phyloP scores from a whole-genome alignment of 2,797 vertebrate genomes.

The Rallus crepitans region DNA sequence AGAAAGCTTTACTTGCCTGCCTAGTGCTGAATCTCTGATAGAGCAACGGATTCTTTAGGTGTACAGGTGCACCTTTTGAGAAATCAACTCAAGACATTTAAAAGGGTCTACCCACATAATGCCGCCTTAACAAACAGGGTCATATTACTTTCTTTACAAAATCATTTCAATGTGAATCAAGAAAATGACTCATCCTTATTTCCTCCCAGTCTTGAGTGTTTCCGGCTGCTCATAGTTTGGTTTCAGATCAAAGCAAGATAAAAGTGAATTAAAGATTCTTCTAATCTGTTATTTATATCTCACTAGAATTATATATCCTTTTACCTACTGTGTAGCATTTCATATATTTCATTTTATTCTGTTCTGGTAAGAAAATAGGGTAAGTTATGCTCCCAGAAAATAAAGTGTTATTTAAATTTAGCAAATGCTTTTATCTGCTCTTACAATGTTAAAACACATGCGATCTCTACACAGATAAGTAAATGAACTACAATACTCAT shows the following conservation, averaged over 20 bases:
- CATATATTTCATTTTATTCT: not conserved
- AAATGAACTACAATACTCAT: not conserved
- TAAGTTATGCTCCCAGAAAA: not conserved
- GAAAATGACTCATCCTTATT: constrained; percentile 26
- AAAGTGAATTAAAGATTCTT: constrained; percentile 58
- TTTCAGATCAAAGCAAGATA: constrained; percentile 62
- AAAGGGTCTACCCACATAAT: not conserved
- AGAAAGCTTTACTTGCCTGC: not conserved
- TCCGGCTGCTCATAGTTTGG: not conserved
- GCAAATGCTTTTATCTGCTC: not conserved
- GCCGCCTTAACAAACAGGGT: not conserved
- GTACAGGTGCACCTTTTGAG: not conserved
- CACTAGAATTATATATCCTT: constrained; percentile 17
- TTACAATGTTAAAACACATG: not conserved
- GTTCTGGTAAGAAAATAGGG: not conserved
- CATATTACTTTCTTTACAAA: not conserved
- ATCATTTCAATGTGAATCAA: not conserved
- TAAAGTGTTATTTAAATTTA: not conserved
- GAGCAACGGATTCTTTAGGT: not conserved
- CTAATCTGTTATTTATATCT: constrained; percentile 48
- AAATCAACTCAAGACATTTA: not conserved
- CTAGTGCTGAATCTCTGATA: not conserved
- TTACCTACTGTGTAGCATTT: not conserved
- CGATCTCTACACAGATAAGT: not conserved
- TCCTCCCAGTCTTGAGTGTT: not conserved